phyloP scores from a whole-genome alignment of 2,888 invertebrate species.

The Uloborus plumipes region DNA sequence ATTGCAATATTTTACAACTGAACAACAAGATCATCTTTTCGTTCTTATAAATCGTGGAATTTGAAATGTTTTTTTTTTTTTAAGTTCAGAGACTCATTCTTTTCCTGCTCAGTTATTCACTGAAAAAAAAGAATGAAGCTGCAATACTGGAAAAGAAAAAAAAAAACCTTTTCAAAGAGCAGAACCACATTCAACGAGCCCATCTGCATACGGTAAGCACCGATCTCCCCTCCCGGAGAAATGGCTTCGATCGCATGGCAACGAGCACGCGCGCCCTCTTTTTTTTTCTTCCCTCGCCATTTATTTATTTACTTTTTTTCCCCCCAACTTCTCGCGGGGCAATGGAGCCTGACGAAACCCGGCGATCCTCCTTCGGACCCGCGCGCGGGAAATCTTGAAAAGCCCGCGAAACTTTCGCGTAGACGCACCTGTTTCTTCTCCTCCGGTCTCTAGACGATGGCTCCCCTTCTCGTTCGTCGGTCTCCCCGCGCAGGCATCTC shows the following conservation, averaged over 20 bases:
- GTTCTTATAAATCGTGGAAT: too few relatives aligned
- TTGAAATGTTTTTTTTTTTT: too few relatives aligned
- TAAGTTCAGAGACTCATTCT: too few relatives aligned
- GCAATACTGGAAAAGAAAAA: too few relatives aligned
- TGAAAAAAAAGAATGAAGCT: too few relatives aligned
- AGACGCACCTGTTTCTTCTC: conserved; percentile 40
- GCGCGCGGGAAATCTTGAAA: conserved; percentile 63
- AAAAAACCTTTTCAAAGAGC: too few relatives aligned
- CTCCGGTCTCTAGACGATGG: background rate
- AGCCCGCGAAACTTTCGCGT: conserved; percentile 54
- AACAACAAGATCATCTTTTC: too few relatives aligned
- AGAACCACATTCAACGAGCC: conserved; percentile 21
- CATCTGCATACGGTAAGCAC: conserved; percentile 1
- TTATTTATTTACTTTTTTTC: background rate
- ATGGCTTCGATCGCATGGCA: conserved; percentile 31
- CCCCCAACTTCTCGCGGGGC: conserved; percentile 24
- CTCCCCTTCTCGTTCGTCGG: background rate
- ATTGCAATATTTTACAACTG: too few relatives aligned
- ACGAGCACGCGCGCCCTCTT: conserved; percentile 21
- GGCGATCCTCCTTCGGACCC: conserved; percentile 16
- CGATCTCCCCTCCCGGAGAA: conserved; percentile 17
- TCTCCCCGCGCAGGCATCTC: background rate
- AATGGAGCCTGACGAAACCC: conserved; percentile 25
- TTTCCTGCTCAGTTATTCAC: too few relatives aligned
- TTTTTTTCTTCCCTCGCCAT: background rate